These are phyloP conservation scores for Pherbina coryleti DNA, from an alignment of 2,888 invertebrate species.

Conservation along the genomic window DNA sequence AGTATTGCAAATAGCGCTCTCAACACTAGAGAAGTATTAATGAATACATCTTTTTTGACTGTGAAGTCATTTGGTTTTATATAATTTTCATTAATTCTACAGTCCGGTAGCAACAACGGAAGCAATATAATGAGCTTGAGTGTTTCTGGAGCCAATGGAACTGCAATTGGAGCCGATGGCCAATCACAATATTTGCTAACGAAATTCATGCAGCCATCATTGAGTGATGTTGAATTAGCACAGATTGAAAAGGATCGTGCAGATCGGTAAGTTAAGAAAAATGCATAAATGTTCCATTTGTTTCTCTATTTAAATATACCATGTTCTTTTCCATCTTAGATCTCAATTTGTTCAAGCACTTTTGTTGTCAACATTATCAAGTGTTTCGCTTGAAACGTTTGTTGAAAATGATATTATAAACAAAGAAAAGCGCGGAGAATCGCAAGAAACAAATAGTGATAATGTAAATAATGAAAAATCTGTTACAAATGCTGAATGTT, in stretches of 20 bases:
- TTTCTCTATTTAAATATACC: not conserved
- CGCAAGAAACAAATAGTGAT: slow-evolving; percentile 65
- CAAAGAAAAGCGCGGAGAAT: slow-evolving; percentile 56
- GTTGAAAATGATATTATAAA: slow-evolving; percentile 49
- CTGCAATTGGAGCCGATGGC: slow-evolving; percentile 49
- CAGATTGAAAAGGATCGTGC: slow-evolving; percentile 73
- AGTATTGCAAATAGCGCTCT: slow-evolving; percentile 65
- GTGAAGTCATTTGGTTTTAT: slow-evolving; percentile 57
- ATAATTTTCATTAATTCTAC: slow-evolving; percentile 52
- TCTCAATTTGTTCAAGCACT: slow-evolving; percentile 79
- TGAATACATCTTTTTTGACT: slow-evolving; percentile 56
- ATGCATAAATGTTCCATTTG: too few species aligned
- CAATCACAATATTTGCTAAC: slow-evolving; percentile 66
- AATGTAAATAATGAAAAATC: slow-evolving; percentile 67
- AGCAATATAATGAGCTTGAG: slow-evolving; percentile 51
- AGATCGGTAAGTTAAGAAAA: slow-evolving; percentile 69
- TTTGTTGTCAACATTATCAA: slow-evolving; percentile 74
- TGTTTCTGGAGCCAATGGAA: slow-evolving; percentile 50
- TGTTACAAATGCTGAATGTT: slow-evolving; percentile 46
- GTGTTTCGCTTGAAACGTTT: slow-evolving; percentile 54
- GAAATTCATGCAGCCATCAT: slow-evolving; percentile 72
- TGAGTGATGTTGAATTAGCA: slow-evolving; percentile 72
- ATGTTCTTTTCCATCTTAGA: slow-evolving; percentile 51
- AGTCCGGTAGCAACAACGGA: slow-evolving; percentile 55
- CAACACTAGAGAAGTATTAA: slow-evolving; percentile 67